Evolutionary conservation across 2,113 vertebrate genomes (phyloP).

Genomic region (Noctilio leporinus): DNA sequence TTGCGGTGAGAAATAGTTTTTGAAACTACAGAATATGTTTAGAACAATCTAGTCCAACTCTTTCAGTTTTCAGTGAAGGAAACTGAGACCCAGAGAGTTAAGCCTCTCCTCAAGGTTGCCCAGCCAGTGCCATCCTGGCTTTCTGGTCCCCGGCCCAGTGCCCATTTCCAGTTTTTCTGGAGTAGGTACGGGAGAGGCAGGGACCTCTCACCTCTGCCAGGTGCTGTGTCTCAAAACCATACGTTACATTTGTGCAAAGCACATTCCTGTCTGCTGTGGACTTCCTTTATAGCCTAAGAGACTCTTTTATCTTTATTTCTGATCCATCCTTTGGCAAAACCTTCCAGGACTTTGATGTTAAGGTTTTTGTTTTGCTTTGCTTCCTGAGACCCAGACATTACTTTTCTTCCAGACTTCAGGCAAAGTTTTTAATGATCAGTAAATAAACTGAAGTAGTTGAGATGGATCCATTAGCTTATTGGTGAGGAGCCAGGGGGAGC

Average conservation of each 20-base stretch:
- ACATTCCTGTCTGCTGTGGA: not conserved
- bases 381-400: not conserved
- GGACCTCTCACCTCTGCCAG: not conserved
- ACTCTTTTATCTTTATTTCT: not conserved
- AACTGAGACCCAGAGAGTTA: not conserved
- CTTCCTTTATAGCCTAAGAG: not conserved
- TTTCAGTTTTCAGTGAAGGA: not conserved
- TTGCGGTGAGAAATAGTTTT: not conserved
- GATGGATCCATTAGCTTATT: not conserved
- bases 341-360: not conserved
- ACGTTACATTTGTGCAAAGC: not conserved
- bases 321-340: not conserved
- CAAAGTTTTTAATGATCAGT: not conserved
- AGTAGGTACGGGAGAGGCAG: not conserved
- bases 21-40: not conserved
- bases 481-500: not conserved
- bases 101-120: not conserved
- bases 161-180: not conserved
- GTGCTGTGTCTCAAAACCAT: not conserved
- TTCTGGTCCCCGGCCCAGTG: not conserved
- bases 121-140: not conserved
- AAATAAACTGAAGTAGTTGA: not conserved
- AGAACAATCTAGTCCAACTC: not conserved
- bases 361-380: slow-evolving; percentile 16
- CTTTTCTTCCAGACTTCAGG: not conserved